Evolutionary conservation across 2,113 vertebrate species (phyloP), one percentile per base, ranked within the genome.

Genomic region (Aspiorhynchus laticeps): DNA sequence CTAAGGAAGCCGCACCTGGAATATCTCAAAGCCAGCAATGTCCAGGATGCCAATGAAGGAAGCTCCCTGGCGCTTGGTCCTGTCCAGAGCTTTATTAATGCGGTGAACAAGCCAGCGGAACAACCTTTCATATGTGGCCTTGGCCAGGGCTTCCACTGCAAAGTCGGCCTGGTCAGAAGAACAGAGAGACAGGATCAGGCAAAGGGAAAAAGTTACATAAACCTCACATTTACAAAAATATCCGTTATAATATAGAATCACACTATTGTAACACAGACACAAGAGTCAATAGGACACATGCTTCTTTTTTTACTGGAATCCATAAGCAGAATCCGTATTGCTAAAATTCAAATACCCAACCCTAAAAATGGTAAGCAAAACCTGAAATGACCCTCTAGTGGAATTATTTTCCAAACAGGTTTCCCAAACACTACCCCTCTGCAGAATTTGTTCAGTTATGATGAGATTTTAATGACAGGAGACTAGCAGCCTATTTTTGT

Each of bases 41-140:
- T 99, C 98, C 93, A 99, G 94, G 91, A 99, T 99, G 0, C 98
- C 98, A 46, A 99, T 99, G 87, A 99, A 99, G 48, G 97, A 99
- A 0, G 98, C 98, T 9, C 98, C 98, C 91, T 99, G 98, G 0
- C 98, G 95, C 78, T 99, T 99, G 92, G 98, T 99, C 91, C 98
- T 95, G 89, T 99, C 98, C 91, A 99, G 91, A 73, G 98, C 98
- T 93, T 97, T 99, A 89, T 99, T 99, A 85, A 99, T 99, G 43
- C 98, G 98, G 92, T 98, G 97, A 28, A 99, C 98, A 0, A 99
- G 96, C 98, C 98, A 99, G 90, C 98, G 98, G 91, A 99, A 99
- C 26, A 99, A 96, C 7, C 98, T 96, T 90, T 99, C 98, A 0
- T 99, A 99, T 0, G 97, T 99, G 12, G 98, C 98, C 92, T 99